Percentiles rank a stretch among this genome's conserved stretches.
These are phyloP conservation scores for Iselma pallidipennis DNA, from an alignment of 2,888 invertebrate species.

Conservation along the genomic window DNA sequence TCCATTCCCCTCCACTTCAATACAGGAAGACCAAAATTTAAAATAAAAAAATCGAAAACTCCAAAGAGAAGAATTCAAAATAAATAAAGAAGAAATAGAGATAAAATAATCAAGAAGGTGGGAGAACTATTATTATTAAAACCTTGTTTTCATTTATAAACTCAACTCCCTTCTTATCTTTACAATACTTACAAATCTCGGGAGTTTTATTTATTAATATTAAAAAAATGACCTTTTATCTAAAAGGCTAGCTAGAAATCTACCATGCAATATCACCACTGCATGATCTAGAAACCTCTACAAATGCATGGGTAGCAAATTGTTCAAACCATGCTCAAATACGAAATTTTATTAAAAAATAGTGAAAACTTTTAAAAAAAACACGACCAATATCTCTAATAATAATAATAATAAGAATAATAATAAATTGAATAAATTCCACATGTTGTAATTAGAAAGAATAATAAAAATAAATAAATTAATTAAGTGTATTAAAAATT, in stretches of 20 bases:
- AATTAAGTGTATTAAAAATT: background rate
- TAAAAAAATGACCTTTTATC: background rate
- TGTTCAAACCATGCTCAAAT: slow-evolving; percentile 42
- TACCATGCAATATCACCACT: slow-evolving; percentile 44
- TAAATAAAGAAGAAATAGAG: background rate
- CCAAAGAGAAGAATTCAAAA: background rate
- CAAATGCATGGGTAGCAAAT: slow-evolving; percentile 45
- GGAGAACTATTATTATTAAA: background rate
- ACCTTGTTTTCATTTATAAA: background rate
- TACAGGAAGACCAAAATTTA: background rate
- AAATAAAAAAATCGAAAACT: background rate
- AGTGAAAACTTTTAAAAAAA: slow-evolving; percentile 7
- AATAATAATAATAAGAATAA: slow-evolving; percentile 16
- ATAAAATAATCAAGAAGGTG: slow-evolving; percentile 1
- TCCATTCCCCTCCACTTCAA: background rate
- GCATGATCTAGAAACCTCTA: slow-evolving; percentile 41
- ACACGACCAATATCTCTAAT: slow-evolving; percentile 11
- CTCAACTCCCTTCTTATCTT: too few relatives aligned
- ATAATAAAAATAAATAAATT: slow-evolving; percentile 10
- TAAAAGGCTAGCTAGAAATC: slow-evolving; percentile 28
- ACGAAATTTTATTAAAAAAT: slow-evolving; percentile 33
- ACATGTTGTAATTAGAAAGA: slow-evolving; percentile 18
- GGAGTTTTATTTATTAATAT: background rate
- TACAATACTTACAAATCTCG: background rate
- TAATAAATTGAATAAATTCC: slow-evolving; percentile 21